These are phyloP conservation scores for Chloroceryle amazona DNA, from an alignment of 2,797 vertebrate species.

Conservation along the genomic window DNA sequence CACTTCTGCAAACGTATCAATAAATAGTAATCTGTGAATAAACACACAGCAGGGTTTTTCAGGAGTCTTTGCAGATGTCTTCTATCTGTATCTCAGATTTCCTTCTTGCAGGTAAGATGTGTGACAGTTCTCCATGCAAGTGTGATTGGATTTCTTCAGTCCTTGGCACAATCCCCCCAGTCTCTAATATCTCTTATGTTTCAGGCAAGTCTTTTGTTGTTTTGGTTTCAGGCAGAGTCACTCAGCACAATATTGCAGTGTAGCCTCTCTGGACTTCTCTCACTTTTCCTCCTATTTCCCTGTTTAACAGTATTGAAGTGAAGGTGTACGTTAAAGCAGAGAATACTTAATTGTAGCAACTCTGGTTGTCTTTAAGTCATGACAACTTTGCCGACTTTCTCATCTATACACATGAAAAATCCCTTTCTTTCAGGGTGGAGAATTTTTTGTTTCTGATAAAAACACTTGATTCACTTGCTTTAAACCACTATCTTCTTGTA, in stretches of 20 bases:
- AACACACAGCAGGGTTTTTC: background rate
- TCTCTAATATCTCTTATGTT: background rate
- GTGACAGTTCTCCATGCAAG: background rate
- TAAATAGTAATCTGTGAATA: background rate
- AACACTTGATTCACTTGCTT: background rate
- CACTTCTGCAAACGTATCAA: background rate
- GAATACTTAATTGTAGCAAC: slow-evolving; percentile 2
- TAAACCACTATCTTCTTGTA: background rate
- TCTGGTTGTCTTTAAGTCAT: background rate
- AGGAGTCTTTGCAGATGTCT: slow-evolving; percentile 19
- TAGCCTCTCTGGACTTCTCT: background rate
- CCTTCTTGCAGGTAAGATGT: slow-evolving; percentile 37
- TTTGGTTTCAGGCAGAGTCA: background rate
- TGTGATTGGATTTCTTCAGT: slow-evolving; percentile 36
- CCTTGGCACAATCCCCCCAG: slow-evolving; percentile 4
- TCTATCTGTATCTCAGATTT: slow-evolving; percentile 17
- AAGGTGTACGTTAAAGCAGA: background rate
- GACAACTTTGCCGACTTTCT: background rate
- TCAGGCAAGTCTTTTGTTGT: slow-evolving; percentile 5
- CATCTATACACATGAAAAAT: background rate
- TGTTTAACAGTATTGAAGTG: background rate
- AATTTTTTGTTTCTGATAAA: background rate
- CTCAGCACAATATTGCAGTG: background rate
- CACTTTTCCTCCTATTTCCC: background rate
- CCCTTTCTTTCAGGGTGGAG: background rate